Evolutionary conservation across 2,113 vertebrate genomes (phyloP), one percentile per base, ranked within the genome.

Genomic region (Hemiprocne comata): DNA sequence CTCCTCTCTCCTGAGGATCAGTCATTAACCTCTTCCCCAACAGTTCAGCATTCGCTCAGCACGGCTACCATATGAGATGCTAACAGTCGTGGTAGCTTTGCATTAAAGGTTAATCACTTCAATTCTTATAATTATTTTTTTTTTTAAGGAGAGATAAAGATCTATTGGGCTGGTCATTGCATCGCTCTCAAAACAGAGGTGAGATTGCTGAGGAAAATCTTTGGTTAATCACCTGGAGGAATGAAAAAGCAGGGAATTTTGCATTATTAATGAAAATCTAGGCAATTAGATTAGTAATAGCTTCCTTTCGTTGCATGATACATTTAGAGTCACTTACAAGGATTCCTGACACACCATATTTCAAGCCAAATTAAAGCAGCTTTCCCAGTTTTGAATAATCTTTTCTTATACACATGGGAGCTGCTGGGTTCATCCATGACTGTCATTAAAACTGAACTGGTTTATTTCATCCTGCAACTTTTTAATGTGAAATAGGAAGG

Each of bases 191-290:
- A 95, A 96, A 78, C 78, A 57, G 36, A 90, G 67, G 24, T 20
- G 19, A 85, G 54, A 86, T 29, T 34, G 76, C 92, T 36, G 70
- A 84, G 91, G n/a, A 87, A 95, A 93, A 78, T 69, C 93, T 95
- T 57, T 85, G 29, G 29, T 83, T 95, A 96, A 97, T 92, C 93
- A 96, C 94, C 84, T 91, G 81, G 70, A 97, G 48, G 74, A 96
- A 96, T 29, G 60, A 82, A 96, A 89, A 94, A 79, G 53, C 42
- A 44, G 58, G 51, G 42, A 84, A 87, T 76, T 94, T 70, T 95
- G 79, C 83, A 96, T 95, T 97, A 93, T 94, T 96, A 93, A 97
- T 87, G 40, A 95, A 95, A 86, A 94, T 51, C 60, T 72, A 85
- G 40, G 80, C 85, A 96, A 93, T 96, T 96, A 93, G 55, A 16